A percentile compares a stretch with the other conserved stretches of the same genome.
Evolutionary conservation across 1,140 invertebrate genomes (phyloP).

Genomic region (Anadara kagoshimensis): DNA sequence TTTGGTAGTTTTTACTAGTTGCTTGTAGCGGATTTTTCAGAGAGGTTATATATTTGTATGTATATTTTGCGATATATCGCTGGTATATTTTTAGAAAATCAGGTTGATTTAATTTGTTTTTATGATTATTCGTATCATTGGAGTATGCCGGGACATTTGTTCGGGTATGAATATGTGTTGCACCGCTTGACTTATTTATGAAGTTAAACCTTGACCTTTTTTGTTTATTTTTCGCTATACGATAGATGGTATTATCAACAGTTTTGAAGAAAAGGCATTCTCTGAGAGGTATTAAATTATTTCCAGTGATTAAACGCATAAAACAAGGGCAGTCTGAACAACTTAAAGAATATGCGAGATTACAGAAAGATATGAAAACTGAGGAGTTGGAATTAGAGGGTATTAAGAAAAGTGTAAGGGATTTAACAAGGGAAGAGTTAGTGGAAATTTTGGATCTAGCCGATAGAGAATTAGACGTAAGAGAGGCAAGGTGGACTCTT

Average conservation of each 20-base stretch:
- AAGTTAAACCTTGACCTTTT: neutral
- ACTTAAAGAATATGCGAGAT: conserved; percentile 7
- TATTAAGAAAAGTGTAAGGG: neutral
- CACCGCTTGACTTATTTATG: neutral
- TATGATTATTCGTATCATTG: neutral
- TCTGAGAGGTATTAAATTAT: conserved; percentile 1
- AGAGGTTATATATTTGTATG: no score
- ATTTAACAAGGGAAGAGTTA: neutral
- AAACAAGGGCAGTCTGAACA: conserved; percentile 8
- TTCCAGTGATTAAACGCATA: conserved; percentile 7
- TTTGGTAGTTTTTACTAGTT: no score
- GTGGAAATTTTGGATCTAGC: neutral
- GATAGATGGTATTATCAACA: conserved; percentile 3
- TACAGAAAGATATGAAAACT: neutral
- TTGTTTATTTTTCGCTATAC: neutral
- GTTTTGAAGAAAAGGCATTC: conserved; percentile 13
- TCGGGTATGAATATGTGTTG: neutral
- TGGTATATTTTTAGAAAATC: no score
- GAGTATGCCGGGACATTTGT: neutral
- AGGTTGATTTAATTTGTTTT: no score
- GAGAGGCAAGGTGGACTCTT: conserved; percentile 21
- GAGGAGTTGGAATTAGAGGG: conserved; percentile 1
- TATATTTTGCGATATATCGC: no score
- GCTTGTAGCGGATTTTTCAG: no score
- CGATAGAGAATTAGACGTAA: conserved; percentile 3